Percentiles rank a stretch among this genome's conserved stretches.
These are phyloP conservation scores for Cheilosia variabilis DNA, from an alignment of 2,888 invertebrate species.

Conservation along the genomic window DNA sequence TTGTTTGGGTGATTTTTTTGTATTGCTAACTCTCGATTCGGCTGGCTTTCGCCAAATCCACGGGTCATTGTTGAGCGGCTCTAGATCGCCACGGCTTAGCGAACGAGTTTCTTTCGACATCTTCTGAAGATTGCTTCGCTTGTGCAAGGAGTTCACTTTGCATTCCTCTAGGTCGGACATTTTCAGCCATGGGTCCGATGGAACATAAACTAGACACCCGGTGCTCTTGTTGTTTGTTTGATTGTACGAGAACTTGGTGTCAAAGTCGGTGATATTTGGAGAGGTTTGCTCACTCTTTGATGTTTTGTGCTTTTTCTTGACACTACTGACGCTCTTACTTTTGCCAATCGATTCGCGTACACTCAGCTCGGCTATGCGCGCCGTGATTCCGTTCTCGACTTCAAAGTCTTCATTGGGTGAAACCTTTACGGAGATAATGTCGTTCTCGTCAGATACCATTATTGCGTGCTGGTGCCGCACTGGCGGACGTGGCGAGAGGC, in stretches of 20 bases:
- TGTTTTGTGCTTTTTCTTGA: slow-evolving; percentile 77
- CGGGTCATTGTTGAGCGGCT: slow-evolving; percentile 77
- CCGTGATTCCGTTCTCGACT: slow-evolving; percentile 38
- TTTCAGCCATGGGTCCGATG: slow-evolving; percentile 83
- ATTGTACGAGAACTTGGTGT: slow-evolving; percentile 78
- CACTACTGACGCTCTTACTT: slow-evolving; percentile 15
- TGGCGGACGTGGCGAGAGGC: slow-evolving; percentile 79
- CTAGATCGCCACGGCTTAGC: slow-evolving; percentile 75
- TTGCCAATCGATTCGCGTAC: slow-evolving; percentile 23
- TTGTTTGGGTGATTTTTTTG: slow-evolving; percentile 75
- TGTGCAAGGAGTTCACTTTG: slow-evolving; percentile 65
- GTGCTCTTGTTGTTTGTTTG: slow-evolving; percentile 80
- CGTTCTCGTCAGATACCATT: slow-evolving; percentile 78
- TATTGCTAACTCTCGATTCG: slow-evolving; percentile 50
- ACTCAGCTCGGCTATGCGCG: slow-evolving; percentile 41
- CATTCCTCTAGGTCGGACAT: slow-evolving; percentile 77
- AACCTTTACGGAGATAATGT: slow-evolving; percentile 78
- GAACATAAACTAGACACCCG: slow-evolving; percentile 81
- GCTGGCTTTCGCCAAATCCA: slow-evolving; percentile 80
- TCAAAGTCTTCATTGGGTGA: slow-evolving; percentile 78
- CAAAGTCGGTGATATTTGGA: slow-evolving; percentile 81
- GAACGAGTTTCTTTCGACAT: slow-evolving; percentile 76
- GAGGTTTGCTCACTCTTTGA: slow-evolving; percentile 83
- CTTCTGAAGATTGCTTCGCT: slow-evolving; percentile 63
- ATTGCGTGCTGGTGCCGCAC: slow-evolving; percentile 79